Evolutionary conservation across 2,113 vertebrate genomes (phyloP), one percentile per base, ranked within the genome.

Genomic region (Ophthalmolycus amberensis): DNA sequence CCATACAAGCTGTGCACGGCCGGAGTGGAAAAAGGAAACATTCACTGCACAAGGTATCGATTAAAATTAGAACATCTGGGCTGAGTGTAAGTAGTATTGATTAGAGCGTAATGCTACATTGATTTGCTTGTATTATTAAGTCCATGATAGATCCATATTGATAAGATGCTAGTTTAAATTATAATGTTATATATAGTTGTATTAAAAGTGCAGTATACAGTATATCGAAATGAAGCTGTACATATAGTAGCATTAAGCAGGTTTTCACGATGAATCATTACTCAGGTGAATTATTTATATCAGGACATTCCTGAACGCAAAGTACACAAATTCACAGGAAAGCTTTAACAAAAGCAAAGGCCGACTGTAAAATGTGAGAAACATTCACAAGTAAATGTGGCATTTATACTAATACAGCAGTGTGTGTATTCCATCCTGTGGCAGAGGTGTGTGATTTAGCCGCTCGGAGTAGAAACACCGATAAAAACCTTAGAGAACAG

Each of bases 401-500:
- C 27, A 40, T 71, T 88, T 71, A 56, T 42, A 86, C 60, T 77
- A 82, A 79, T 37, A 79, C 73, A 83, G 16, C 73, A 75, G 71
- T 34, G 22, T 77, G 67, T 81, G 79, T 75, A 75, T 83, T 83
- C 75, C 63, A 83, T 84, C 46, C 62, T 52, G 73, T 88, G 42
- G 66, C 64, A 64, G 56, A 84, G 76, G 76, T 85, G 50, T 71
- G 52, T 86, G 75, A 77, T 84, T 73, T 84, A 64, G 69, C n/a
- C 0, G 52, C 77, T 81, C n/a, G 66, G 32, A 72, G 75, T 62
- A 77, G 58, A 88, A 75, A 60, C 72, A 74, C 77, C 76, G 91
- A 91, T 93, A 88, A 88, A 91, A 90, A 95, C 95, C 96, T 96
- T 90, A 94, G 92, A 93, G 92, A 94, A 95, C 95, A 95, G 95